These are phyloP conservation scores for Callosobruchus maculatus DNA, from an alignment of 2,888 invertebrate species.

Conservation along the genomic window DNA sequence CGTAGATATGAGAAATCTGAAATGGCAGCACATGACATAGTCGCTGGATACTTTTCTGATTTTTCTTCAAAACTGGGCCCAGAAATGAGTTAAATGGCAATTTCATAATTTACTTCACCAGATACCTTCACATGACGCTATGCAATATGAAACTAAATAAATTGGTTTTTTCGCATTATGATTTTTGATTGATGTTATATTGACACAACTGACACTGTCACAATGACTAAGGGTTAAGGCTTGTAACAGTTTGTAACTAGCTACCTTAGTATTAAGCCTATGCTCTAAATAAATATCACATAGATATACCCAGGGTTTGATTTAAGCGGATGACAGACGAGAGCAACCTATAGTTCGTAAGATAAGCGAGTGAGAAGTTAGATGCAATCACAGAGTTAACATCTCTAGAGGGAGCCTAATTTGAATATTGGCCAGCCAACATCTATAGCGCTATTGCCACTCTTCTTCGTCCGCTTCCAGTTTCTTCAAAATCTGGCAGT, in stretches of 20 bases:
- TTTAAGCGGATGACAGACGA: background rate
- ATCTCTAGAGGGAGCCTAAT: no score
- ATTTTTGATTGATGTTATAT: constrained; percentile 1
- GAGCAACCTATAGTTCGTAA: background rate
- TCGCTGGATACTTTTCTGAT: constrained; percentile 28
- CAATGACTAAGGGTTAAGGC: background rate
- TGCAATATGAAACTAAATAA: background rate
- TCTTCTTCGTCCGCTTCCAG: no score
- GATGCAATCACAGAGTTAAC: no score
- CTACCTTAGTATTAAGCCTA: no score
- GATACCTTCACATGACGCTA: background rate
- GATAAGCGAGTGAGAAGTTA: background rate
- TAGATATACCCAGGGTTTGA: no score
- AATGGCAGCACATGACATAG: constrained; percentile 36
- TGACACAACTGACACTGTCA: constrained; percentile 20
- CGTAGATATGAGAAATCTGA: constrained; percentile 37
- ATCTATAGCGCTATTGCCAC: no score
- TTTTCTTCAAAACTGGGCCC: constrained; percentile 32
- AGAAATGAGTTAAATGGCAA: constrained; percentile 37
- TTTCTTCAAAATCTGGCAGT: no score
- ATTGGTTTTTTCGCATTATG: background rate
- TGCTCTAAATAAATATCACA: no score
- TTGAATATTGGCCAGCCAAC: no score
- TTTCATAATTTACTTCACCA: constrained; percentile 28
- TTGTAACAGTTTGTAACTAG: background rate